These are phyloP conservation scores for Antechinus flavipes DNA, from an alignment of 2,113 vertebrate species.

Conservation along the genomic window DNA sequence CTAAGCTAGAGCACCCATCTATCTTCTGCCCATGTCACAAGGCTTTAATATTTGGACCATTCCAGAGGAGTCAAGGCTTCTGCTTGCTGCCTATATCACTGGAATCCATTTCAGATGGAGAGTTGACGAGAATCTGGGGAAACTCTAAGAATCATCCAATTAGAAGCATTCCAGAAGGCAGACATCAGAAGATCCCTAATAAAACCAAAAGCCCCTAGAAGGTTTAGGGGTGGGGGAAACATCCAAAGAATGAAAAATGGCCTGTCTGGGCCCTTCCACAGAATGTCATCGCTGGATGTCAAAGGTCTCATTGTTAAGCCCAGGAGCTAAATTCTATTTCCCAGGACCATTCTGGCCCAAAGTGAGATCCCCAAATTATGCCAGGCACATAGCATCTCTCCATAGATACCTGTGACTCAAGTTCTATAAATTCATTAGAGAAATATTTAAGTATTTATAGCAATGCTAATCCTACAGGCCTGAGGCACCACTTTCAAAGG, in stretches of 20 bases:
- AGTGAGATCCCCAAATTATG: not conserved
- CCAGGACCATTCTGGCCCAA: not conserved
- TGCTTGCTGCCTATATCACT: not conserved
- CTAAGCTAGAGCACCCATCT: not conserved
- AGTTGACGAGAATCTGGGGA: not conserved
- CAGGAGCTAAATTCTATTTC: not conserved
- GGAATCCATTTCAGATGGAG: not conserved
- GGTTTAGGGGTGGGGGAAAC: not conserved
- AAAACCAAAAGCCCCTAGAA: not conserved
- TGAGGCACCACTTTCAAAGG: not conserved
- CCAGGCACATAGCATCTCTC: not conserved
- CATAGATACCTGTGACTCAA: not conserved
- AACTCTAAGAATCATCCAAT: constrained; percentile 1
- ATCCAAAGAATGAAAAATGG: not conserved
- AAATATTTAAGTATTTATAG: not conserved
- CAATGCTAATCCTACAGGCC: not conserved
- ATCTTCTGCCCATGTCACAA: not conserved
- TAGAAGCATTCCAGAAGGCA: not conserved
- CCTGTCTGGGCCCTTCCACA: not conserved
- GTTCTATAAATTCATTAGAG: not conserved
- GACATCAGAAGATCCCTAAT: not conserved
- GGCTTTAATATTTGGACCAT: not conserved
- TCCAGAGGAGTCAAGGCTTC: constrained; percentile 11
- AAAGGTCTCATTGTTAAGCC: not conserved
- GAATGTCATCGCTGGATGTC: not conserved